Conservation (phyloP, 2,797 vertebrate species). For the Limnodromus scolopaceus region DNA sequence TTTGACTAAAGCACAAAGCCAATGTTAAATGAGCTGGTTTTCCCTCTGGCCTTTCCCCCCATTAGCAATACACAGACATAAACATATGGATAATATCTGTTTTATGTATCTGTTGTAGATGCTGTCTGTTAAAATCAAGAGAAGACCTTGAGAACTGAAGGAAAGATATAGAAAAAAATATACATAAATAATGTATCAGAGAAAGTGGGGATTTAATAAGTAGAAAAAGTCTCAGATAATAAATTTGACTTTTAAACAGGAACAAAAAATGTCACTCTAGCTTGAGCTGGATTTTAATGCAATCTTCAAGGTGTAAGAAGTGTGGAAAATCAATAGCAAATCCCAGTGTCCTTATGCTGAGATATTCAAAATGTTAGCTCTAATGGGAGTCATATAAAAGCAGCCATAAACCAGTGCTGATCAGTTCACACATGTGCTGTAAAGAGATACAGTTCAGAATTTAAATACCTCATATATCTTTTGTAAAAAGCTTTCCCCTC, state of each 20-base stretch:
- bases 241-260: slow-evolving; percentile 70
- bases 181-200: slow-evolving; percentile 65
- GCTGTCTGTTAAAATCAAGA: slow-evolving; percentile 9
- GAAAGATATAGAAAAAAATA: slow-evolving; percentile 23
- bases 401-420: slow-evolving; percentile 65
- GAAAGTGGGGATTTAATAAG: slow-evolving; percentile 68
- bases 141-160: slow-evolving; percentile 49
- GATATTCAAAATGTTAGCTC: slow-evolving; percentile 79
- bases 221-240: slow-evolving; percentile 65
- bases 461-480: slow-evolving; percentile 72
- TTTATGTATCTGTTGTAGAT: neutral
- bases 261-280: slow-evolving; percentile 77
- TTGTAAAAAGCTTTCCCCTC: slow-evolving; percentile 51
- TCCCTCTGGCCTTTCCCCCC: neutral
- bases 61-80: neutral
- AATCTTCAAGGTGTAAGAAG: slow-evolving; percentile 74
- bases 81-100: neutral
- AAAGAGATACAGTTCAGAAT: slow-evolving; percentile 73
- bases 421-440: slow-evolving; percentile 70
- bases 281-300: slow-evolving; percentile 74
- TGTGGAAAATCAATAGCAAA: slow-evolving; percentile 79
- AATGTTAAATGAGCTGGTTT: neutral
- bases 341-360: slow-evolving; percentile 74
- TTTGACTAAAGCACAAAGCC: neutral
- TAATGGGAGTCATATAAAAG: slow-evolving; percentile 70